Evolutionary conservation across 2,888 invertebrate species (phyloP), one percentile per base, ranked within the genome.

Genomic region (Clostera curtula): DNA sequence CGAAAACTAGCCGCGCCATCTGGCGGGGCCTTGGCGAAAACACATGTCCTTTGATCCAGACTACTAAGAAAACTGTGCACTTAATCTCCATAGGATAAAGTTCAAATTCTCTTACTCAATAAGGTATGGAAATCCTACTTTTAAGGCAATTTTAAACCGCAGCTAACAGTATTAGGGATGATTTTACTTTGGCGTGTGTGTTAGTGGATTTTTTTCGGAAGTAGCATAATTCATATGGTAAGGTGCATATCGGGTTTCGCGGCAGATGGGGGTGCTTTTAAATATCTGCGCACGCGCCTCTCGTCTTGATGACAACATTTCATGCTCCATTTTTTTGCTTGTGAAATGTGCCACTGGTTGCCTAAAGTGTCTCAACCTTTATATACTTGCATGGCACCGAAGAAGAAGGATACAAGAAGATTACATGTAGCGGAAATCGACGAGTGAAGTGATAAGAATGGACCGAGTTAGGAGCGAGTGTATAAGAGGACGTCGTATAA

Each of bases 201-300:
- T 10, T 27, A 25, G 20, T 27, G 23, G 31, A 34, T 64, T 71
- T 74, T 73, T 79, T 77, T 68, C 58, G 67, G 71, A 73, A 73
- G 65, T 69, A 59, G 60, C 53, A 66, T 72, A 68, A 71, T 70
- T 77, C 73, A 73, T 72, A 72, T 66, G 70, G 65, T 58, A 70
- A 72, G 73, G 63, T 69, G 68, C 62, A 73, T 71, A 68, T 82
- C 80, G 72, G 69, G 82, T 82, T 76, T 70, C 82, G 59, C 56
- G 55, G 67, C 82, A 82, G 80, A 80, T 82, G 82, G 38, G 43
- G 20, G 25, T 36, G 49, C 22, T 44, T 41, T 48, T 49, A 39
- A 55, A 54, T 54, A 49, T 53, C 58, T 47, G 68, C 70, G 77
- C 79, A 75, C 79, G 77, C 73, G 76, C 54, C 58, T 54, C 51